A percentile compares a stretch with the other conserved stretches of the same genome.
These are phyloP conservation scores for Melitaea cinxia DNA, from an alignment of 1,140 invertebrate species.

Conservation along the genomic window DNA sequence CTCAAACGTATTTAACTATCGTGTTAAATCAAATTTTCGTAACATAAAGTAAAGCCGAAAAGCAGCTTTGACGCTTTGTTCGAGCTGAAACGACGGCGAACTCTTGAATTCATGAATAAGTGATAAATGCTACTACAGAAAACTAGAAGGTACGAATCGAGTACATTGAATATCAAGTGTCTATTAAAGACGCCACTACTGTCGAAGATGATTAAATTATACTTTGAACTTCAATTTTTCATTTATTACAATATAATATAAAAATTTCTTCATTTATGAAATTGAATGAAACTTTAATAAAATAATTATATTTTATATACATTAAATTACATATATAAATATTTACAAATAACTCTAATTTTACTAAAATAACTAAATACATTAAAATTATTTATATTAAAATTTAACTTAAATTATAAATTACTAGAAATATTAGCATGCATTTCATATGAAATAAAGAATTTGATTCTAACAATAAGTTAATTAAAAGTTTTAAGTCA, in stretches of 20 bases:
- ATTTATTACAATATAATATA: neutral
- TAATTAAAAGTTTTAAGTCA: too few species aligned
- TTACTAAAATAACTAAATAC: too few species aligned
- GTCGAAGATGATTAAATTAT: neutral
- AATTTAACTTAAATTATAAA: too few species aligned
- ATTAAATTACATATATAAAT: too few species aligned
- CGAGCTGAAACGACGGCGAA: slow-evolving; percentile 10
- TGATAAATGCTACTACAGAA: slow-evolving; percentile 22
- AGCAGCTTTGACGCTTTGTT: slow-evolving; percentile 18
- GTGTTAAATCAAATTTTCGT: slow-evolving; percentile 12
- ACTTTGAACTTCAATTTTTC: neutral
- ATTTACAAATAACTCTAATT: too few species aligned
- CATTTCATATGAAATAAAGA: too few species aligned
- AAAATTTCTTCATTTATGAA: too few species aligned
- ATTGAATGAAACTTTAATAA: too few species aligned
- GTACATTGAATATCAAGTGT: slow-evolving; percentile 3
- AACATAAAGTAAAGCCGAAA: slow-evolving; percentile 10
- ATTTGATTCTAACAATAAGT: too few species aligned
- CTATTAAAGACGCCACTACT: neutral
- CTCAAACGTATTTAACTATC: neutral
- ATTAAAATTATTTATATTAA: too few species aligned
- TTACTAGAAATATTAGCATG: too few species aligned
- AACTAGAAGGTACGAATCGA: slow-evolving; percentile 10
- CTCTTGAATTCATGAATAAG: slow-evolving; percentile 23
- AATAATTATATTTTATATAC: too few species aligned